phyloP scores from a whole-genome alignment of 2,113 vertebrate species.

The Ptychochromis oligacanthus region DNA sequence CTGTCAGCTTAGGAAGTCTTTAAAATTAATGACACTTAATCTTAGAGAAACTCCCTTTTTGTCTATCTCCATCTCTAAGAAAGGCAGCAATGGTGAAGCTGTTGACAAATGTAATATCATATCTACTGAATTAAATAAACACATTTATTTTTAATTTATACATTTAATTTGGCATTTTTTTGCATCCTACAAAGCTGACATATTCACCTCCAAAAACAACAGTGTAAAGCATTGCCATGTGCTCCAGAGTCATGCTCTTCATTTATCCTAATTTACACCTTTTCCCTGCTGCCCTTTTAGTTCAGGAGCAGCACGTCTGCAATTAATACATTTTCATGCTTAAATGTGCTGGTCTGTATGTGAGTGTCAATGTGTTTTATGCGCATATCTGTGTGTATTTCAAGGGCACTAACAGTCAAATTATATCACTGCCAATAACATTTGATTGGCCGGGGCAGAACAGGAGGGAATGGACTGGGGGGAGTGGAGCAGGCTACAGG shows the following conservation, averaged over 20 bases:
- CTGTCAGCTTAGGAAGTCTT: not conserved
- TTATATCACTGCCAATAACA: constrained; percentile 75
- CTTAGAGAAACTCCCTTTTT: not conserved
- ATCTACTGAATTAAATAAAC: not conserved
- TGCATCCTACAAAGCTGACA: not conserved
- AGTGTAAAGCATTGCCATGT: not conserved
- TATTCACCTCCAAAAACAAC: not conserved
- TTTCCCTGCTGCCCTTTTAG: not conserved
- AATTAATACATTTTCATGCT: constrained; percentile 81
- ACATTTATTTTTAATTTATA: not conserved
- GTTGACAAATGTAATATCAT: not conserved
- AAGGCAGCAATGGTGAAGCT: not conserved
- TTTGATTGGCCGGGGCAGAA: constrained; percentile 69
- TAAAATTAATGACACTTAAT: constrained; percentile 1
- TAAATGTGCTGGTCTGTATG: constrained; percentile 45
- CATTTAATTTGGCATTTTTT: not conserved
- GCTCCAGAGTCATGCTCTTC: not conserved
- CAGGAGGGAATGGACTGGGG: constrained; percentile 67
- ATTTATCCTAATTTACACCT: not conserved
- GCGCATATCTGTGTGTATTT: constrained; percentile 14
- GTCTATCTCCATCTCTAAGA: not conserved
- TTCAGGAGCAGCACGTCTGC: constrained; percentile 61
- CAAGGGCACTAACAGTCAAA: constrained; percentile 79
- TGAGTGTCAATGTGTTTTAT: not conserved
- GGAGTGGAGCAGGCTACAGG: not conserved